Evolutionary conservation across 2,797 vertebrate genomes (phyloP).

Genomic region (Lerista edwardsae): DNA sequence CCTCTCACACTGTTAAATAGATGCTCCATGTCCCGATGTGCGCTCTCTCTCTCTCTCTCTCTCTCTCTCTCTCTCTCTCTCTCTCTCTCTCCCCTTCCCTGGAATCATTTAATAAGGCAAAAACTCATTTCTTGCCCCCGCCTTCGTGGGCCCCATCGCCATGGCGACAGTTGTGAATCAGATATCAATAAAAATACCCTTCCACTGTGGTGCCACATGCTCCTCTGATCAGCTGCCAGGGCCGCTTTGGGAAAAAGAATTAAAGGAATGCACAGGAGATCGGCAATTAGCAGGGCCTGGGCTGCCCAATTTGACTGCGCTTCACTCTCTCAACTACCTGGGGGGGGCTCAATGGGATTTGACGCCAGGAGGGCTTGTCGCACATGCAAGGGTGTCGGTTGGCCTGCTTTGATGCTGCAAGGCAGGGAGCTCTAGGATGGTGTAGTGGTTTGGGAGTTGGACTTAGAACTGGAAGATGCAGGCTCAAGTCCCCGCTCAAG

Average conservation of each 20-base stretch:
- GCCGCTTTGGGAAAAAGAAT: slow-evolving; percentile 50
- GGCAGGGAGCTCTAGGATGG: no score
- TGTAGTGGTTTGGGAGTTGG: no score
- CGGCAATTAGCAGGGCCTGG: slow-evolving; percentile 55
- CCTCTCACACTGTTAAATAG: slow-evolving; percentile 56
- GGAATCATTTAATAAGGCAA: slow-evolving; percentile 73
- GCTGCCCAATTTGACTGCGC: slow-evolving; percentile 28
- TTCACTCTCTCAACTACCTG: background rate
- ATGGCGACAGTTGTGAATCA: slow-evolving; percentile 79
- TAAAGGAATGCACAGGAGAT: slow-evolving; percentile 61
- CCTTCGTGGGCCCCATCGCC: slow-evolving; percentile 72
- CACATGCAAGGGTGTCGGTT: background rate
- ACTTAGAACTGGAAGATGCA: no score
- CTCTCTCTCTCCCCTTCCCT: background rate
- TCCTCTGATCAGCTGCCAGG: slow-evolving; percentile 66
- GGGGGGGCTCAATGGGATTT: slow-evolving; percentile 41
- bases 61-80: background rate
- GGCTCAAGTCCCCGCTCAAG: no score
- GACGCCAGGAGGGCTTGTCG: background rate
- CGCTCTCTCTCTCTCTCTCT: no score
- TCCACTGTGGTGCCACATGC: slow-evolving; percentile 71
- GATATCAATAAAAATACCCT: slow-evolving; percentile 82
- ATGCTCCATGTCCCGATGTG: slow-evolving; percentile 66
- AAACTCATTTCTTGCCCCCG: slow-evolving; percentile 66
- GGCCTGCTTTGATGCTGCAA: no score